These are phyloP conservation scores for Eristalis tenax DNA, from an alignment of 2,888 invertebrate genomes.

Conservation along the genomic window DNA sequence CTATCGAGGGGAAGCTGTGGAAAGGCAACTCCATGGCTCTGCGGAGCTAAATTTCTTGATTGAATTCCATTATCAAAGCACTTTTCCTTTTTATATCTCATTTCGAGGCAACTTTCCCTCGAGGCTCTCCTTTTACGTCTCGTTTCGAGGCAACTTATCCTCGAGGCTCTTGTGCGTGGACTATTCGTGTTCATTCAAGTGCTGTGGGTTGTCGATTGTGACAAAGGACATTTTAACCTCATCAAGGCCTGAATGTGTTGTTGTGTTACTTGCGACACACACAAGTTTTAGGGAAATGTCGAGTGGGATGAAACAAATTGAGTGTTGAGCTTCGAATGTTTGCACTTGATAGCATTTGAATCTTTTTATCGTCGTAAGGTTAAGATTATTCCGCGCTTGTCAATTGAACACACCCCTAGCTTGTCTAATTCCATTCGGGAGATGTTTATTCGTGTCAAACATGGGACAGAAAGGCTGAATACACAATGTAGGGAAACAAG, in stretches of 20 bases:
- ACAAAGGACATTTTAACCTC: background rate
- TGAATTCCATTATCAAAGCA: background rate
- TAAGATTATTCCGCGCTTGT: too few relatives aligned
- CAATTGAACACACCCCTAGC: too few relatives aligned
- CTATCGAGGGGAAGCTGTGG: background rate
- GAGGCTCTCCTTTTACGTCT: background rate
- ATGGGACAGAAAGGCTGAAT: too few relatives aligned
- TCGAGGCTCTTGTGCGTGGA: background rate
- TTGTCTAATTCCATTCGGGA: too few relatives aligned
- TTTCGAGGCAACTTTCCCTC: background rate
- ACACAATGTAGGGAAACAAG: too few relatives aligned
- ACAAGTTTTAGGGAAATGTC: too few relatives aligned
- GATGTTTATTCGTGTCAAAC: too few relatives aligned
- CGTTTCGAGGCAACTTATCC: background rate
- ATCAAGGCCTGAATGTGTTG: background rate
- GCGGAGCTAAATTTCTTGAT: background rate
- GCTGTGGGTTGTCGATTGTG: background rate
- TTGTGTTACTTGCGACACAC: too few relatives aligned
- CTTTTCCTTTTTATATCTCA: background rate
- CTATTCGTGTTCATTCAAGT: background rate
- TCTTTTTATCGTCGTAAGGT: too few relatives aligned
- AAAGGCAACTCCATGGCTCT: background rate
- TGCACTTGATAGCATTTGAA: too few relatives aligned
- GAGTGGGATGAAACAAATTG: too few relatives aligned
- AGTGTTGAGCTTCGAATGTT: too few relatives aligned